These are phyloP conservation scores for Nemurella pictetii DNA, from an alignment of 2,888 invertebrate genomes.

Conservation along the genomic window DNA sequence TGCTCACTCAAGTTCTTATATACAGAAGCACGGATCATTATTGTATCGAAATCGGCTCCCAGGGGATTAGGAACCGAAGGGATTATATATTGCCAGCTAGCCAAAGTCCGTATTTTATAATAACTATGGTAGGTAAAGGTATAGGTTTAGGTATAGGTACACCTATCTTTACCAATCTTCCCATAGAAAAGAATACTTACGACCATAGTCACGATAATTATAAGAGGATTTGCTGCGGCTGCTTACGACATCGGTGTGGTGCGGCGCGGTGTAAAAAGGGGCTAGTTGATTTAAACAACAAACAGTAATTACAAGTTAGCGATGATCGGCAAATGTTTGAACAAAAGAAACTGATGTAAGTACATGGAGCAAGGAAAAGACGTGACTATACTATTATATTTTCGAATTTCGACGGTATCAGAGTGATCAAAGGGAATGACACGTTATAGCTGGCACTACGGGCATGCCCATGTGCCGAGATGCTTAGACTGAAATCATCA, in stretches of 20 bases:
- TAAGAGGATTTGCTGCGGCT: background rate
- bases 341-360: slow-evolving; percentile 30
- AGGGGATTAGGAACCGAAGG: background rate
- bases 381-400: background rate
- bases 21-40: background rate
- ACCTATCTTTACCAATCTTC: background rate
- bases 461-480: too few species aligned
- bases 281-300: slow-evolving; percentile 21
- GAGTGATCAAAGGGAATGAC: background rate
- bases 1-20: too few species aligned
- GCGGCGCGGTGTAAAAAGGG: slow-evolving; percentile 13
- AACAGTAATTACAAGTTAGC: slow-evolving; percentile 22
- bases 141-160: too few species aligned
- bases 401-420: background rate
- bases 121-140: background rate
- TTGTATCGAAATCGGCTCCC: background rate
- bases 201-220: background rate
- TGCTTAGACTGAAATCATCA: too few species aligned
- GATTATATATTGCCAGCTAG: background rate
- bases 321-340: slow-evolving; percentile 35
- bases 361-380: background rate
- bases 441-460: too few species aligned
- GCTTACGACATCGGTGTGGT: background rate
- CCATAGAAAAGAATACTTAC: background rate
- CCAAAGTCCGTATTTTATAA: background rate